Base-by-base conservation (phyloP, 64 coral and sea anemone genomes). In the Stylophora pistillata region DNA sequence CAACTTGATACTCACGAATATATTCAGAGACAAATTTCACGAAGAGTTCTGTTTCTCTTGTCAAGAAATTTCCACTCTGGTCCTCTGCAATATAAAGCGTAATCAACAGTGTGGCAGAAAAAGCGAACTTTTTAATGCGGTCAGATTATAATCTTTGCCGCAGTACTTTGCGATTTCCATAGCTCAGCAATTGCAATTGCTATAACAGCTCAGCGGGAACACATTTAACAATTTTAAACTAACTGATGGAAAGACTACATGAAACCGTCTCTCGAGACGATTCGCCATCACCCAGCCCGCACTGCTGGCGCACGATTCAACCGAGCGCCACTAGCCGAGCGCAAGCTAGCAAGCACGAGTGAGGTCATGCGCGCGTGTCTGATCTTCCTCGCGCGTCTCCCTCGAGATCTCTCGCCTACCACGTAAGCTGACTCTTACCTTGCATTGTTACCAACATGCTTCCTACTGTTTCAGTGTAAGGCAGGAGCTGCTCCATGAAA, bases 401-500 rank as follows among this genome's bases (percentile, higher is more conserved):
- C 23, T 1, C 17, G 10, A 6, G 61, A 64, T 21, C 1, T 21
- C 23, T 16, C 15, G 17, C 23, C 23, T 64, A 0, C 16, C 17
- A 64, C 17, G 23, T 64, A 1, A 26, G 23, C 23, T 68, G 10
- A 68, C 64, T 68, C 64, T 26, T 58, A 94, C 92, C 91, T 90
- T 95, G 93, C 79, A 95, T 84, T 18, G 97, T 95, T 21, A 91
- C 94, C 21, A 99, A 79, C 87, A 99, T 92, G 78, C 93, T 91
- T 30, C 97, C 97, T 20, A 99, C 97, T 56, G 97, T 99, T 71
- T 99, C 93, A 13, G 79, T 82, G 53, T 93, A 99, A 29, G 93
- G 93, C 9, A 99, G 85, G 23, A 99, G 90, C 71, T 99, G 97
- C 52, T 99, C 97, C 97, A 99, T 93, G 57, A 99, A 93, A 34